Evolutionary conservation across 2,113 vertebrate species (phyloP), one percentile per base, ranked within the genome.

Genomic region (Ovibos moschatus): DNA sequence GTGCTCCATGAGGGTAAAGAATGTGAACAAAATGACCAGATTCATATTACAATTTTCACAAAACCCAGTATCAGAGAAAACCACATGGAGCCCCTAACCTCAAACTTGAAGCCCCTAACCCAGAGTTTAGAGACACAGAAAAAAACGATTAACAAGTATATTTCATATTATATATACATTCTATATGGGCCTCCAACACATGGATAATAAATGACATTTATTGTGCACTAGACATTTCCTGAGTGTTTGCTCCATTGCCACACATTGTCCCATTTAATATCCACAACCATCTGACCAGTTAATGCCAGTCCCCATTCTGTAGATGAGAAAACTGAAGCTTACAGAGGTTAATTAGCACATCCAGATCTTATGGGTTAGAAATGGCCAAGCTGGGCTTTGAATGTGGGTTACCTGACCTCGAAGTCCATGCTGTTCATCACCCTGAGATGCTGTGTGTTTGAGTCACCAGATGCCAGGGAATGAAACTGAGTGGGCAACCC

Each of bases 251-350:
- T 60, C 43, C 53, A 55, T 13, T 1, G 21, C 47, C 88, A n/a
- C 25, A 10, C 2, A 0, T n/a, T 7, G 16, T 64, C 47, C 30
- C 30, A 21, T 33, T 71, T 71, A 85, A 78, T 15, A 85, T 71
- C 60, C 58, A 27, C 67, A 60, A 53, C 3, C 33, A 28, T 55
- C 57, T 60, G n/a, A 84, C 1, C 8, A 40, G 28, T 21, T 60
- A 12, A 25, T 8, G 36, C 27, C 83, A 76, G 25, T 7, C 53
- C 43, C 64, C 43, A 6, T 55, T 89, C 47, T 62, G 81, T 67
- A 74, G 76, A 81, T 55, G 81, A 94, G 33, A 81, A 93, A 83
- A 81, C 55, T 11, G 28, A 90, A 71, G 81, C 60, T 90, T 55
- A 25, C 7, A 7, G 25, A 88, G 64, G 33, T 62, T 27, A 9